Base-by-base conservation (phyloP, 2,888 invertebrate genomes). In the Andricus quercusramuli region DNA sequence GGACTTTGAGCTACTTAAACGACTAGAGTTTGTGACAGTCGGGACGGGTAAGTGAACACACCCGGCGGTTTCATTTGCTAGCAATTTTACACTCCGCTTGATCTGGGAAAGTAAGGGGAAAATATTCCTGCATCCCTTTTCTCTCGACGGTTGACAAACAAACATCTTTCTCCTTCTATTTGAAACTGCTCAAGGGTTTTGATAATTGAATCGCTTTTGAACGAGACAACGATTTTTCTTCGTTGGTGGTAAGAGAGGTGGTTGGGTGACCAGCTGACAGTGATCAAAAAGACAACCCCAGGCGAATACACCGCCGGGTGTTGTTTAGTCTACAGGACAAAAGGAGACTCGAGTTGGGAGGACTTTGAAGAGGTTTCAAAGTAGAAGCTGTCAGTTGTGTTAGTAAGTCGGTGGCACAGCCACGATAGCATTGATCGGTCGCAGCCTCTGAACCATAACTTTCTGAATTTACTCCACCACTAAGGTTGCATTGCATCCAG, bases 401-500 rank as follows among this genome's bases (percentile, higher is more conserved):
- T 82, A 82, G 86, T 80, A 86, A 88, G 84, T 85, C 83, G 82
- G 79, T 74, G 85, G 80, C 79, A 83, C 81, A 82, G 82, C 82
- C 81, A 85, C 83, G 85, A 84, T 85, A 86, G 84, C 88, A 86
- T 83, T 86, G 88, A 89, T 89, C 88, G 88, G 88, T 80, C 84
- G 79, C 80, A 83, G 86, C 78, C 80, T 81, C 82, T 80, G 83
- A 80, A 81, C 84, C 83, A 85, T 83, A 81, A 78, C 81, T 82
- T 78, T 80, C 84, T 82, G 79, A 74, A 74, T 74, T 22, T 56
- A 74, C 32, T 20, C 56, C 9, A 68, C 51, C 29, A 74, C 29
- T n/a, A 56, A 56, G 5, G 51, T 56, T 74, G 32, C 56, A 51
- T 56, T 32, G 37, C 56, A 74, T 74, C 56, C 74, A 74, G 56